Evolutionary conservation across 2,888 invertebrate genomes (phyloP).

Genomic region (Molanna angustata): DNA sequence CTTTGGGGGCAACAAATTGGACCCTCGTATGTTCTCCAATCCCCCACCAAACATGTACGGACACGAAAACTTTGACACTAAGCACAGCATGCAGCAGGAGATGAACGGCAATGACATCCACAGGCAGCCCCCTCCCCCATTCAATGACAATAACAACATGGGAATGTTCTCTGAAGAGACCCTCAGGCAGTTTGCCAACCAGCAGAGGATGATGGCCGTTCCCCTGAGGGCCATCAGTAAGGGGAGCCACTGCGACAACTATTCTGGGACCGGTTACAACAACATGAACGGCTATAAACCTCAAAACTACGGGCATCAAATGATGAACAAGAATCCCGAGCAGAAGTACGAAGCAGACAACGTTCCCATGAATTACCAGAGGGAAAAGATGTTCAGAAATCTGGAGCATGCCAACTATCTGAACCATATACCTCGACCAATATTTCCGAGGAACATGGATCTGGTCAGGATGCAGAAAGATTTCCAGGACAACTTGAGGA

Average conservation of each 20-base stretch:
- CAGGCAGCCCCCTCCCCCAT: not conserved
- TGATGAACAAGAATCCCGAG: conserved; percentile 11
- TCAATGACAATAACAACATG: not conserved
- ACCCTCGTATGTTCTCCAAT: conserved; percentile 14
- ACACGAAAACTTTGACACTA: conserved; percentile 8
- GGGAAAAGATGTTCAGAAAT: conserved; percentile 14
- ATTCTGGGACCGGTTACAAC: conserved; percentile 4
- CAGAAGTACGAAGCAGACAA: conserved; percentile 18
- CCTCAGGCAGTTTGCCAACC: conserved; percentile 2
- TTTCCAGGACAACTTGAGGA: conserved; percentile 17
- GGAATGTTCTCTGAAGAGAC: conserved; percentile 5
- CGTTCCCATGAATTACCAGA: conserved; percentile 2
- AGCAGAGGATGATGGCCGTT: conserved; percentile 5
- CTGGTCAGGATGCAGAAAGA: conserved; percentile 23
- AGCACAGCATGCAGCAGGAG: not conserved
- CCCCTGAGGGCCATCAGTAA: conserved; percentile 19
- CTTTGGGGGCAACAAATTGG: no score
- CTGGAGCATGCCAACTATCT: conserved; percentile 18
- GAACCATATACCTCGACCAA: conserved; percentile 7
- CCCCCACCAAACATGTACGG: conserved; percentile 6
- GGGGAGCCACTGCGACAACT: conserved; percentile 9
- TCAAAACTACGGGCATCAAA: not conserved
- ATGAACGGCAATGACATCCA: not conserved
- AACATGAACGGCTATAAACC: conserved; percentile 10
- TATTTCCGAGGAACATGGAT: conserved; percentile 17